phyloP scores from a whole-genome alignment of 2,113 vertebrate genomes.

The Eira barbara region DNA sequence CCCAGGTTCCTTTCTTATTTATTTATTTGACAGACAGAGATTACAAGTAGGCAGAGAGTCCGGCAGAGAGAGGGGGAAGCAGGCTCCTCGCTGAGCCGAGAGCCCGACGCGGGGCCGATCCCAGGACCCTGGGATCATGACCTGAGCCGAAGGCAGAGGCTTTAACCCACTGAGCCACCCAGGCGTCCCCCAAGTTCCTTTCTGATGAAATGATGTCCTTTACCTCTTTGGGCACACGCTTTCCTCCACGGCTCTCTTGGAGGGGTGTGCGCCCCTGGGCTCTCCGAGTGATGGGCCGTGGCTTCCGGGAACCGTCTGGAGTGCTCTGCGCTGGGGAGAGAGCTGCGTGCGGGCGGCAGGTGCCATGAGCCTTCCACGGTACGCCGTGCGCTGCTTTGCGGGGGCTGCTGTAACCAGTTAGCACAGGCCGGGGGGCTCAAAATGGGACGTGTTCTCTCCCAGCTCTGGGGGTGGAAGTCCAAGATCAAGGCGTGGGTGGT shows the following conservation, averaged over 20 bases:
- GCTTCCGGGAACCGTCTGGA: not conserved
- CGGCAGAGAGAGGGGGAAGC: no score
- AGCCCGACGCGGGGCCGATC: no score
- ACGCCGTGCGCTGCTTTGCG: not conserved
- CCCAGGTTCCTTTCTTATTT: not conserved
- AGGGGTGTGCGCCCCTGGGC: rapidly evolving
- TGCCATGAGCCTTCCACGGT: rapidly evolving
- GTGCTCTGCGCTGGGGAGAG: no score
- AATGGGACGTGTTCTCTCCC: no score
- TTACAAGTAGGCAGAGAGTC: no score
- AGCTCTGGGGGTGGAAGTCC: not conserved
- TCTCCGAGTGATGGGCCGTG: not conserved
- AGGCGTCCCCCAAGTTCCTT: not conserved
- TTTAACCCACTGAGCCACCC: no score
- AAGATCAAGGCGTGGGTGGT: rapidly evolving
- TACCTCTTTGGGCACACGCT: rapidly evolving
- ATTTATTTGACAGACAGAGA: no score
- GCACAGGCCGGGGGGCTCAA: not conserved
- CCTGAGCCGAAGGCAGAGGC: no score
- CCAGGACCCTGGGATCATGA: no score
- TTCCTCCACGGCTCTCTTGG: not conserved
- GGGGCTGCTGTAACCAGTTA: not conserved
- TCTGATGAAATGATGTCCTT: not conserved
- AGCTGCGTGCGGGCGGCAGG: not conserved
- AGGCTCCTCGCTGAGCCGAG: no score